Conservation (phyloP, 1,140 invertebrate species). For the Lysiphlebus fabarum region DNA sequence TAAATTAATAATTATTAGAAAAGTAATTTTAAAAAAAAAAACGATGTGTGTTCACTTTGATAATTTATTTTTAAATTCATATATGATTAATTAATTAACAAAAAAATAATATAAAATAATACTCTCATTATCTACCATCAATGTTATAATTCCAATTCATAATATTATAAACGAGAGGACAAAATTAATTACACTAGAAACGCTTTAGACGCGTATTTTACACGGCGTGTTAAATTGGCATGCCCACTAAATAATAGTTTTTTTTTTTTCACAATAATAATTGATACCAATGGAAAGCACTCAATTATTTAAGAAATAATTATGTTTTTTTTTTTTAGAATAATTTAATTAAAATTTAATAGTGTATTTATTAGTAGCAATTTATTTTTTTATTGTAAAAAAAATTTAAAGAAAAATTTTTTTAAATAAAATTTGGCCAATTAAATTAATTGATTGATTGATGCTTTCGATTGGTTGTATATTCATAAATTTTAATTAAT, state of each 20-base stretch:
- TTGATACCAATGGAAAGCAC: constrained; percentile 18
- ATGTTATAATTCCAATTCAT: too few species aligned
- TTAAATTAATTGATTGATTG: neutral
- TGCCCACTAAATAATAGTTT: constrained; percentile 30
- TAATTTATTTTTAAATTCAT: neutral
- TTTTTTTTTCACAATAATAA: constrained; percentile 18
- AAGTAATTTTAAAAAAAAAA: too few species aligned
- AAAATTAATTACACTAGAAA: constrained; percentile 16
- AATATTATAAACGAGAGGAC: neutral
- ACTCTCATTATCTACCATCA: too few species aligned
- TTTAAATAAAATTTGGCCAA: neutral
- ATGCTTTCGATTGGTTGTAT: neutral
- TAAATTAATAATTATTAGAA: too few species aligned
- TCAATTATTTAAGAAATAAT: neutral
- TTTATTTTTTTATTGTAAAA: neutral
- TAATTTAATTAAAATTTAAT: neutral
- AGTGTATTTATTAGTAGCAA: neutral
- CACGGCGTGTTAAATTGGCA: constrained; percentile 37
- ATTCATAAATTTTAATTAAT: constrained; percentile 10
- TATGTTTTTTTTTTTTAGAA: neutral
- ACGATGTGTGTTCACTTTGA: too few species aligned
- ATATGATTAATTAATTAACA: neutral
- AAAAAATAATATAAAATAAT: neutral
- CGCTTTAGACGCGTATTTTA: constrained; percentile 33
- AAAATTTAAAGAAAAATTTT: too few species aligned